Base-by-base conservation (phyloP, 2,888 invertebrate species). In the Falcaria lacertinaria region DNA sequence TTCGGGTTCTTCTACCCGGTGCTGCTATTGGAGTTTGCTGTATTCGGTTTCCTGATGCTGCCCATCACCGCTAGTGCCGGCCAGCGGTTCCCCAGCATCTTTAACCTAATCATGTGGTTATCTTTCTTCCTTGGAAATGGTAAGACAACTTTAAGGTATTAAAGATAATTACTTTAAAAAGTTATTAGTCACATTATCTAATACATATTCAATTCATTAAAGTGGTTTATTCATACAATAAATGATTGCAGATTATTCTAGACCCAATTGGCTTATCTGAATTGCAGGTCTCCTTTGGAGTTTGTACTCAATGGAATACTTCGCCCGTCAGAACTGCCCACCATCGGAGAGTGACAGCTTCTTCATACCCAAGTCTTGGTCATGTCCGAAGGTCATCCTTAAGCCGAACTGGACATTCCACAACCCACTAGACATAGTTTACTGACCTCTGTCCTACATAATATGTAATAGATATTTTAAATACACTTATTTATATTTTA, bases 1-100 rank as follows among this genome's bases (percentile, higher is more conserved):
- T 93, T 97, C 59, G 93, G 96, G 25, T 94, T 97, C 74, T 97
- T 97, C 80, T 97, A 96, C 65, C 98, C 98, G 0, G 93, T 96
- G 1, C 88, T 98, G 65, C 90, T 97, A 61, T 57, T 95, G 8
- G 80, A 95, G 58, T 98, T 98, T 68, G 93, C 93, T 19, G 90
- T 92, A 0, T 84, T 94, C 22, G 95, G 96, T 8, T 80, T 91
- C 56, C 69, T 91, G 11, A 69, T 93, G 40, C 66, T 91, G 13
- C 89, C 91, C 13, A 44, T 93, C 0, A 89, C 91, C 0, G 89
- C 90, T 0, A 58, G 57, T 8, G 74, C 62, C 42, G 87, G 88
- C 0, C 70, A 69, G 2, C 69, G 71, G 2, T 86, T 72, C 57
- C 74, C 90, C 5, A 79, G 90, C 15, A 60, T 90, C 1, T 92